Conservation (phyloP, 2,797 vertebrate genomes). For the Semaprochilodus insignis region DNA sequence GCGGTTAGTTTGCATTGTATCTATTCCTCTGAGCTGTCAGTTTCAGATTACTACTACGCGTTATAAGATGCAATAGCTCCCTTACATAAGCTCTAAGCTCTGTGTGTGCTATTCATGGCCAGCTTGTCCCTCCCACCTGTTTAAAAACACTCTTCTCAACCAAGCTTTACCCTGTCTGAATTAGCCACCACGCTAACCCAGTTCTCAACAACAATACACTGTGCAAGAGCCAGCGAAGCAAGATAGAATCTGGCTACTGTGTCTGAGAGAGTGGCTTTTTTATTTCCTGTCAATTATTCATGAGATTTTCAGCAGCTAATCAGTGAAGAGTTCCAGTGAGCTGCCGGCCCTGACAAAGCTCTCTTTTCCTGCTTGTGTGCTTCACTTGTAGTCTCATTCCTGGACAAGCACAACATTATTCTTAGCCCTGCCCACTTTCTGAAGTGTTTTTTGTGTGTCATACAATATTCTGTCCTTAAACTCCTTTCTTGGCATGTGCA, state of each 20-base stretch:
- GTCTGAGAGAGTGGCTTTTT: slow-evolving; percentile 57
- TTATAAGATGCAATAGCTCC: slow-evolving; percentile 37
- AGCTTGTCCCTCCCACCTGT: slow-evolving; percentile 51
- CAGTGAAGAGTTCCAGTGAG: slow-evolving; percentile 60
- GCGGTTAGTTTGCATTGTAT: slow-evolving; percentile 15
- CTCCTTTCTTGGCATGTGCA: background rate
- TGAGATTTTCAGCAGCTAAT: slow-evolving; percentile 64
- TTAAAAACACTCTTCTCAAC: slow-evolving; percentile 53
- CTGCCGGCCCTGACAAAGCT: slow-evolving; percentile 54
- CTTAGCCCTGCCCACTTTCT: slow-evolving; percentile 46
- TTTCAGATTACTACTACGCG: slow-evolving; percentile 43
- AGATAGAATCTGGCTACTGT: slow-evolving; percentile 54
- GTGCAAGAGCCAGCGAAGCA: slow-evolving; percentile 33
- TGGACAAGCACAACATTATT: slow-evolving; percentile 53
- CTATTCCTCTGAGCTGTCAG: slow-evolving; percentile 25
- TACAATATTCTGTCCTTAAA: slow-evolving; percentile 7
- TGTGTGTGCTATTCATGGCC: slow-evolving; percentile 45
- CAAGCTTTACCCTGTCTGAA: slow-evolving; percentile 50
- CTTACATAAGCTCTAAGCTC: slow-evolving; percentile 44
- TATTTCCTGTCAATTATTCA: slow-evolving; percentile 67
- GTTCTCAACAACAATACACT: slow-evolving; percentile 45
- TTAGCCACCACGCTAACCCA: slow-evolving; percentile 47
- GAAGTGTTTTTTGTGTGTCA: background rate
- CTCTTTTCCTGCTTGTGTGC: slow-evolving; percentile 55
- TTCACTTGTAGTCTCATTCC: slow-evolving; percentile 54